Conservation (phyloP, 2,888 invertebrate genomes). For the Microplitis deprimator region DNA sequence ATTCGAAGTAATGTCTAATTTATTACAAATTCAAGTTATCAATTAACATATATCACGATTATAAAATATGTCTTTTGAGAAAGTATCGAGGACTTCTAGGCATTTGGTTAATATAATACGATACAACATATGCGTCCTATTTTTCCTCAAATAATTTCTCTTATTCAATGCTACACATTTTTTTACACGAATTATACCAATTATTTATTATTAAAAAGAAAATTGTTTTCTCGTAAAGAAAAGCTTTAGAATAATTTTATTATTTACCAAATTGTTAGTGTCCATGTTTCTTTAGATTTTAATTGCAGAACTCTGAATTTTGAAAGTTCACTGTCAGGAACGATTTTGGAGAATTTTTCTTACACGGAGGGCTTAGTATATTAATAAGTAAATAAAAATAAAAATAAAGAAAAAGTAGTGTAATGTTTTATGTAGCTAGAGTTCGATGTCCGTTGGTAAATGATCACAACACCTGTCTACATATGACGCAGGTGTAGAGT, state of each 20-base stretch:
- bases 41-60: background rate
- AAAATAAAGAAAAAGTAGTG: background rate
- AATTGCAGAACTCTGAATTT: too few species aligned
- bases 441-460: slow-evolving; percentile 34
- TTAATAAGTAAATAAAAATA: background rate
- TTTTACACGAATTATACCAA: background rate
- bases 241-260: too few species aligned
- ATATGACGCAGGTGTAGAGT: slow-evolving; percentile 31
- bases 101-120: background rate
- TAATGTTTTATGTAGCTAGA: slow-evolving; percentile 18
- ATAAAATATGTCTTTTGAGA: background rate
- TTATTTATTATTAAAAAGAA: background rate
- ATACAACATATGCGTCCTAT: background rate
- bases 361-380: background rate
- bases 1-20: background rate
- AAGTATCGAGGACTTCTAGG: background rate
- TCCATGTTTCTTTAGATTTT: too few species aligned
- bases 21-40: background rate
- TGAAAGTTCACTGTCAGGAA: too few species aligned
- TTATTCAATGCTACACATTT: background rate
- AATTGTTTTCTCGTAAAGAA: too few species aligned
- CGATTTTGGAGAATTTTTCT: too few species aligned
- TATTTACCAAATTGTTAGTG: too few species aligned
- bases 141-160: slow-evolving; percentile 9
- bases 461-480: slow-evolving; percentile 30